Conservation (phyloP, 2,888 invertebrate species). For the Cephonodes hylas region DNA sequence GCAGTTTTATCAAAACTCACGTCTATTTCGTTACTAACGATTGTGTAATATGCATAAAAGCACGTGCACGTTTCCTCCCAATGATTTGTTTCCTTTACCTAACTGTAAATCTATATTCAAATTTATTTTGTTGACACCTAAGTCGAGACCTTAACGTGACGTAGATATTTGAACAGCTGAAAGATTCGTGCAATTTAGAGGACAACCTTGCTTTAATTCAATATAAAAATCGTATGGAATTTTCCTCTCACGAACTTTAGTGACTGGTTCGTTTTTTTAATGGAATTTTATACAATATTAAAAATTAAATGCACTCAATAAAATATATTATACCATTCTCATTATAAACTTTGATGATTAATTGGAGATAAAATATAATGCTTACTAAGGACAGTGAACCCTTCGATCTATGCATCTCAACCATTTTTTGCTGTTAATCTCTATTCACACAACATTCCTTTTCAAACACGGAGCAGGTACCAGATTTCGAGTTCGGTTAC, state of each 20-base stretch:
- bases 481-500: background rate
- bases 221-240: conserved; percentile 19
- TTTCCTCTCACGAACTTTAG: conserved; percentile 23
- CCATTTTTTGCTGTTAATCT: background rate
- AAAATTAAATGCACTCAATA: too few species aligned
- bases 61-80: background rate
- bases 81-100: background rate
- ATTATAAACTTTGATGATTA: too few species aligned
- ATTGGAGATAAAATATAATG: too few species aligned
- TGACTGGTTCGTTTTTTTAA: background rate
- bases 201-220: conserved; percentile 21
- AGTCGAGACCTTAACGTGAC: conserved; percentile 17
- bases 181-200: conserved; percentile 24
- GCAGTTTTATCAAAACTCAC: background rate
- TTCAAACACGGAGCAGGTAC: background rate
- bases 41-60: conserved; percentile 6
- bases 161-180: conserved; percentile 32
- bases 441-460: background rate
- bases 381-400: background rate
- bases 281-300: background rate
- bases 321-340: too few species aligned
- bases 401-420: background rate
- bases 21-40: conserved; percentile 2
- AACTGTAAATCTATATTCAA: background rate
- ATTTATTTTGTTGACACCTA: background rate